Evolutionary conservation across 2,113 vertebrate genomes (phyloP).

Genomic region (Cyphomyrus discorhynchus): DNA sequence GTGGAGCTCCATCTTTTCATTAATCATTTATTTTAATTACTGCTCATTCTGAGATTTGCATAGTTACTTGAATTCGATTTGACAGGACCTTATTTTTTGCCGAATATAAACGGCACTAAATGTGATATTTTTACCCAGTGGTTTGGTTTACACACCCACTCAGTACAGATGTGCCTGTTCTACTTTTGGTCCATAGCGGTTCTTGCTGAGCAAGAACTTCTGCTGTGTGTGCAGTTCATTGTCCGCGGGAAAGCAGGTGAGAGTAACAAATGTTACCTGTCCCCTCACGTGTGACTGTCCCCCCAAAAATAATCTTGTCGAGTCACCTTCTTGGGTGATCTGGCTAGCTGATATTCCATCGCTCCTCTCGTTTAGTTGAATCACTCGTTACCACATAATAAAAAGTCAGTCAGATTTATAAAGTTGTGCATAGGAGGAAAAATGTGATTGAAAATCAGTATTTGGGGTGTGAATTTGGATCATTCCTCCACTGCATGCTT

Average conservation of each 20-base stretch:
- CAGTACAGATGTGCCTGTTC: background rate
- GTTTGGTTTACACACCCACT: background rate
- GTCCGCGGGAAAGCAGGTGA: background rate
- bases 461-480: background rate
- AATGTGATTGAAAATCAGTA: background rate
- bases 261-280: background rate
- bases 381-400: background rate
- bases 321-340: background rate
- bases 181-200: background rate
- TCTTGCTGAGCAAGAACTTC: background rate
- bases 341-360: background rate
- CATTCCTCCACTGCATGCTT: background rate
- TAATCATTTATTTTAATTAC: constrained; percentile 1
- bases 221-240: background rate
- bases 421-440: background rate
- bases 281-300: background rate
- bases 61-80: background rate
- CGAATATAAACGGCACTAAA: background rate
- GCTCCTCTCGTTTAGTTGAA: background rate
- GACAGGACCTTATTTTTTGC: background rate
- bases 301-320: background rate
- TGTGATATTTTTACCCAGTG: background rate
- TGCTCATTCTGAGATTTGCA: background rate
- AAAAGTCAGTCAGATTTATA: background rate
- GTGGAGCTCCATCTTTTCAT: background rate